Conservation (phyloP, 2,888 invertebrate genomes). For the Gryllus longicercus region DNA sequence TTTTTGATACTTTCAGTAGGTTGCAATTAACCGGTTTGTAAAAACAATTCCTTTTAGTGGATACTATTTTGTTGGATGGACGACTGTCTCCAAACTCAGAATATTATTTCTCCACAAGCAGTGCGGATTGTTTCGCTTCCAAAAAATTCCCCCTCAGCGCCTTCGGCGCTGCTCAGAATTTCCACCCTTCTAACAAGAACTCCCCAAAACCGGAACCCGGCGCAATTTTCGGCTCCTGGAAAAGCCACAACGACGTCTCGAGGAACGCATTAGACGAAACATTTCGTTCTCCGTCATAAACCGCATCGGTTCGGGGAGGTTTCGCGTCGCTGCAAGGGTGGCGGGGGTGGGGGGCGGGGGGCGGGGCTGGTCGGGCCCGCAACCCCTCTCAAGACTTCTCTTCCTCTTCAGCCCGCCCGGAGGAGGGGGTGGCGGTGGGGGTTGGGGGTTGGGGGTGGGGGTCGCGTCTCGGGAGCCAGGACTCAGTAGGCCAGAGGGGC, state of each 20-base stretch:
- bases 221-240: background rate
- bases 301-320: background rate
- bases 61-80: no score
- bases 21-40: no score
- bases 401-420: background rate
- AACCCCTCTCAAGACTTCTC: background rate
- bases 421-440: background rate
- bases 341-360: background rate
- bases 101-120: no score
- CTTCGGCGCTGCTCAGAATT: no score
- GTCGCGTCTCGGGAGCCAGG: background rate
- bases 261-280: constrained; percentile 17
- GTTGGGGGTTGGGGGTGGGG: background rate
- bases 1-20: no score
- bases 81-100: no score
- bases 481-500: constrained; percentile 10
- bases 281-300: constrained; percentile 17
- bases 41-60: no score
- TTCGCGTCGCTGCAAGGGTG: background rate
- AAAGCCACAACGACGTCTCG: background rate
- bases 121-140: no score
- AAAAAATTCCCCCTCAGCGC: no score
- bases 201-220: background rate
- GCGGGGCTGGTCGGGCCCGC: background rate
- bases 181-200: no score